Evolutionary conservation across 2,888 invertebrate genomes (phyloP).

Genomic region (Cyrtodaria siliqua): DNA sequence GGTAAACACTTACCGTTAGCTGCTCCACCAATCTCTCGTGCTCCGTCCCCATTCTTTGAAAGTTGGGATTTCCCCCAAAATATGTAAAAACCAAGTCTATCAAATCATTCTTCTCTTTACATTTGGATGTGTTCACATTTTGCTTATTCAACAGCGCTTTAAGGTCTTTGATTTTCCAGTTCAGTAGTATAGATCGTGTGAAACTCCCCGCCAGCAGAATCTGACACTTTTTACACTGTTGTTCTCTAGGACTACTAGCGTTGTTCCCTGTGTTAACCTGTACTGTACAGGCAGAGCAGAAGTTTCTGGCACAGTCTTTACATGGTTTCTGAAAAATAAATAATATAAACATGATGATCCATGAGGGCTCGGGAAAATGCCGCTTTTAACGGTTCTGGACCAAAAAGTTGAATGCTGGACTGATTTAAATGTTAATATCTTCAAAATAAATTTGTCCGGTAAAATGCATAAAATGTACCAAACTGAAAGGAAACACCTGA

Average conservation of each 20-base stretch:
- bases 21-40: constrained; percentile 67
- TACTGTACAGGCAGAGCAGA: constrained; percentile 78
- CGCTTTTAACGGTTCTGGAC: neutral
- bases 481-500: too few relatives aligned
- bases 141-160: constrained; percentile 77
- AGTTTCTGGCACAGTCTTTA: constrained; percentile 76
- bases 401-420: neutral
- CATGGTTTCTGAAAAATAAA: constrained; percentile 79
- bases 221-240: constrained; percentile 80
- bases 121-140: constrained; percentile 79
- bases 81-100: constrained; percentile 80
- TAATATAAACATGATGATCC: neutral
- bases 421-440: neutral
- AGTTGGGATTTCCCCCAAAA: constrained; percentile 55
- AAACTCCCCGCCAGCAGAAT: constrained; percentile 78
- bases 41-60: constrained; percentile 56
- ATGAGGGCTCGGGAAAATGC: too few relatives aligned
- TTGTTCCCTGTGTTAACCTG: constrained; percentile 22
- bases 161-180: constrained; percentile 82
- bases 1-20: constrained; percentile 74
- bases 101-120: constrained; percentile 84
- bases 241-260: constrained; percentile 35
- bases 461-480: too few relatives aligned
- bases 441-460: too few relatives aligned
- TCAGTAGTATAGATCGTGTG: constrained; percentile 76